Base-by-base conservation (phyloP, 1,140 invertebrate genomes). In the Lepidotrigona ventralis region DNA sequence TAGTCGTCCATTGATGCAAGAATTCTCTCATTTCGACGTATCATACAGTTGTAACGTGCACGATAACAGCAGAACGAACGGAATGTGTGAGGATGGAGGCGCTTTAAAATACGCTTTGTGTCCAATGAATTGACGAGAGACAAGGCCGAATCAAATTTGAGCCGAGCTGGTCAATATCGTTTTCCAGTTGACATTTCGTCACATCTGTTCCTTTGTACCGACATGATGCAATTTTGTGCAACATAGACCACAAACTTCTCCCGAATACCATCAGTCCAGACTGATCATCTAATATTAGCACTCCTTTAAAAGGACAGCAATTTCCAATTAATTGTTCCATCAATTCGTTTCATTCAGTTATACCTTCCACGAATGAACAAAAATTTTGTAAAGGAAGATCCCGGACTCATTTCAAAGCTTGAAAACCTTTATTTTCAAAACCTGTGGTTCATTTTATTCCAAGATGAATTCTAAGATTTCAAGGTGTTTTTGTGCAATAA, bases 71-170 rank as follows among this genome's bases (percentile, higher is more conserved):
- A n/a, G 46, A 51, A 17, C 14, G 69, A 26, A 51, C 19, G 14
- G 5, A 17, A 15, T 14, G 11, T 29, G 1, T 15, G 33, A 15
- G n/a, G 14, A 26, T 58, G 29, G 23, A 58, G n/a, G n/a, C 3
- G 39, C 26, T 74, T 74, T 56, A 56, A 74, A 74, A 21, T 53
- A 53, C 19, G 14, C 26, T 63, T 64, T 64, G 26, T 66, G 19
- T 29, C n/a, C 17, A n/a, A 29, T 64, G 17, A n/a, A n/a, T n/a
- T 64, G 46, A 77, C 17, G 46, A 53, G 60, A 33, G 2, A 66
- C 29, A 56, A 56, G 33, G 53, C 39, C 58, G 46, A 77, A 77
- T 64, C 75, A 51, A 51, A 77, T 77, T 77, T 77, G 26, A 66
- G 26, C n/a, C n/a, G 58, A 15, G 14, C 58, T 51, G 39, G n/a